Percentiles rank a stretch among this genome's conserved stretches.
phyloP scores from a whole-genome alignment of 2,113 vertebrate species.

The Boulengeromyrus knoepffleri region DNA sequence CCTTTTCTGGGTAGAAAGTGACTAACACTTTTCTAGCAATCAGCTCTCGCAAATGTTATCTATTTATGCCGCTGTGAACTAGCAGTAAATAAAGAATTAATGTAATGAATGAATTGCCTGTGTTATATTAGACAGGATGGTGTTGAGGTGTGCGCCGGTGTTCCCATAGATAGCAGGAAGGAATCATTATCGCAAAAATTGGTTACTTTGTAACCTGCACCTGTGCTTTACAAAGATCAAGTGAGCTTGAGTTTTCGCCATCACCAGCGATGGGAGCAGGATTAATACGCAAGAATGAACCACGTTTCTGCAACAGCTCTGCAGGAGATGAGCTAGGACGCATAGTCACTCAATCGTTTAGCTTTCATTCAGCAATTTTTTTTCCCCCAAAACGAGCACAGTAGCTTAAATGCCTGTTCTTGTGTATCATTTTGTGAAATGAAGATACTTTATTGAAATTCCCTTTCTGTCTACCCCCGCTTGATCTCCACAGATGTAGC shows the following conservation, averaged over 20 bases:
- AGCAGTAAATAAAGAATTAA: conserved; percentile 65
- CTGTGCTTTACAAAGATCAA: not conserved
- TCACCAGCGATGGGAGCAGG: not conserved
- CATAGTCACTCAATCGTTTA: not conserved
- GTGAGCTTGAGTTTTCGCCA: not conserved
- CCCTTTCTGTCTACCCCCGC: too few relatives aligned
- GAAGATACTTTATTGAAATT: not conserved
- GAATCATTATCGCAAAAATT: not conserved
- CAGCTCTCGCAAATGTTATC: not conserved
- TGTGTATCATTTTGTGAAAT: not conserved
- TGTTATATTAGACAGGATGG: conserved; percentile 6
- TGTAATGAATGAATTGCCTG: conserved; percentile 55
- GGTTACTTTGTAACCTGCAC: not conserved
- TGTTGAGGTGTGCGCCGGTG: not conserved
- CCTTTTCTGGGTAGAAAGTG: not conserved
- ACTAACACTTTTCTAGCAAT: too few relatives aligned
- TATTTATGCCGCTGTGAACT: conserved; percentile 44
- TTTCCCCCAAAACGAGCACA: not conserved
- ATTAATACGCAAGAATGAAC: not conserved
- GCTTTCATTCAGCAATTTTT: not conserved
- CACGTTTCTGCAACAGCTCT: not conserved
- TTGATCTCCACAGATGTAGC: too few relatives aligned
- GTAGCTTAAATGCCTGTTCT: not conserved
- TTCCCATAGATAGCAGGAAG: not conserved
- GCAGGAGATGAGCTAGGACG: not conserved